Evolutionary conservation across 2,888 invertebrate genomes (phyloP).

Genomic region (Lagria hirta): DNA sequence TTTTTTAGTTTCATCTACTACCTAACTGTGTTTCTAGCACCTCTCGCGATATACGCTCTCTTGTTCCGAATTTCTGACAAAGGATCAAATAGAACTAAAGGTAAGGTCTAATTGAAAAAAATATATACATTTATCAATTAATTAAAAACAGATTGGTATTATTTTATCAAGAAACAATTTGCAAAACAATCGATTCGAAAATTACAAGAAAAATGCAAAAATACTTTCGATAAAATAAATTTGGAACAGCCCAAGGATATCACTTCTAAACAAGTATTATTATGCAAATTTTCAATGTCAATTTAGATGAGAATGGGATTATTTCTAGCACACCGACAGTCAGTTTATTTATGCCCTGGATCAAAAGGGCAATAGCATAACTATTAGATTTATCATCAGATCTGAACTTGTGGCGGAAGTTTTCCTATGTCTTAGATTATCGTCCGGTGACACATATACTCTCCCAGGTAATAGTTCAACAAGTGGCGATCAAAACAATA

Average conservation of each 20-base stretch:
- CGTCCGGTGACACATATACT: conserved; percentile 54
- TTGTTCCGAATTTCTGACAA: conserved; percentile 36
- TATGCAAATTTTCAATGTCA: conserved; percentile 33
- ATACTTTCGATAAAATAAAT: conserved; percentile 17
- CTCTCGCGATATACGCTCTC: conserved; percentile 41
- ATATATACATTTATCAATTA: conserved; percentile 3
- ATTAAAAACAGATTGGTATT: conserved; percentile 41
- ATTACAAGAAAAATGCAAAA: conserved; percentile 35
- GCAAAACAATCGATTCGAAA: conserved; percentile 39
- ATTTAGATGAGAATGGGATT: too few relatives aligned
- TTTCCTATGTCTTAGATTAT: conserved; percentile 56
- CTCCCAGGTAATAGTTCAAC: conserved; percentile 49
- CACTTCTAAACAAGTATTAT: conserved; percentile 43
- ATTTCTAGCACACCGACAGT: conserved; percentile 53
- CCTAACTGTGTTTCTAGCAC: conserved; percentile 38
- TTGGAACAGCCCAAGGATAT: conserved; percentile 37
- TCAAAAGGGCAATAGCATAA: conserved; percentile 59
- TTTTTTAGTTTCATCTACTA: conserved; percentile 33
- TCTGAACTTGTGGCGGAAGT: conserved; percentile 59
- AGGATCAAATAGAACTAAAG: conserved; percentile 34
- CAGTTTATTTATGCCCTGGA: conserved; percentile 59
- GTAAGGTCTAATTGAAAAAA: conserved; percentile 35
- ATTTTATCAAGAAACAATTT: conserved; percentile 41
- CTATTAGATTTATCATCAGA: conserved; percentile 58
- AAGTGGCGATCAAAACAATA: too few relatives aligned